Evolutionary conservation across 2,797 vertebrate genomes (phyloP).

Genomic region (Margarornis squamiger): DNA sequence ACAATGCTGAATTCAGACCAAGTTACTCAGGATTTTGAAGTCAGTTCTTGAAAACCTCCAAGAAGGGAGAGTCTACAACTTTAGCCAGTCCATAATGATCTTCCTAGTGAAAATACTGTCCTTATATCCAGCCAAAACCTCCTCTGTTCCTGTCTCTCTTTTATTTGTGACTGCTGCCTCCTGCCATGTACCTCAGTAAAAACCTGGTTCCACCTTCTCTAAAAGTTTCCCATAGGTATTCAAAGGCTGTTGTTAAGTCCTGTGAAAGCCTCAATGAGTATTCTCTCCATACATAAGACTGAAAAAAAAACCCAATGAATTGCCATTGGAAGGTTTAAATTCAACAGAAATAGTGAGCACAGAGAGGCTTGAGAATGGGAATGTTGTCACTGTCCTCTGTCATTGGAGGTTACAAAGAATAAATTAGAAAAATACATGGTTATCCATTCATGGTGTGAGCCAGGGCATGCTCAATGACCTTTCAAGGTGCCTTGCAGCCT

Average conservation of each 20-base stretch:
- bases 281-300: neutral
- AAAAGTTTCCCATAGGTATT: neutral
- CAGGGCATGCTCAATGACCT: neutral
- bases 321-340: neutral
- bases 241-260: neutral
- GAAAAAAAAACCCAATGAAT: rapidly evolving
- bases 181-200: neutral
- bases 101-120: neutral
- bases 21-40: neutral
- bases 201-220: neutral
- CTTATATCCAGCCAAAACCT: neutral
- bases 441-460: neutral
- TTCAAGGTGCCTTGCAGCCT: neutral
- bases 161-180: neutral
- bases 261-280: neutral
- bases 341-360: neutral
- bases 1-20: neutral
- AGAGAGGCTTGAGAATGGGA: neutral
- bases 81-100: neutral
- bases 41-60: neutral
- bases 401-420: neutral
- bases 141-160: neutral
- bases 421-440: neutral
- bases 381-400: neutral
- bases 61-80: neutral